Evolutionary conservation across 2,113 vertebrate species (phyloP).

Genomic region (Nestor notabilis): DNA sequence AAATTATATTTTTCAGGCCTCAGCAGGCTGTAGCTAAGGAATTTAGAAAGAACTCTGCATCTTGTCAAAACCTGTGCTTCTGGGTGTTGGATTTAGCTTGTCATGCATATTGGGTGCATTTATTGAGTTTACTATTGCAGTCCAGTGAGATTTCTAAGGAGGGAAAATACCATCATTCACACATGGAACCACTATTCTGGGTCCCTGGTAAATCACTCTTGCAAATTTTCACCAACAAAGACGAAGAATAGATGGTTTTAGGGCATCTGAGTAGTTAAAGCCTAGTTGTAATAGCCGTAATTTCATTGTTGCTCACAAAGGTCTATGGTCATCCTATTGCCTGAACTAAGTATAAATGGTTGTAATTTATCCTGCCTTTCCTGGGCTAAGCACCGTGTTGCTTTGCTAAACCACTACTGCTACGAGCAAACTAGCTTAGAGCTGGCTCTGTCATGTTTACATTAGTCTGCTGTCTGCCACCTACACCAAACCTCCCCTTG

Average conservation of each 20-base stretch:
- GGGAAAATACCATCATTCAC: neutral
- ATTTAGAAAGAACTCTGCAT: neutral
- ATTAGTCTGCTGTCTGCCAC: slow-evolving; percentile 41
- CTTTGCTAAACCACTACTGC: neutral
- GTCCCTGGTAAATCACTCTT: neutral
- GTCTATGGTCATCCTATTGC: neutral
- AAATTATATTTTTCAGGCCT: neutral
- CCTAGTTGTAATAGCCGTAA: neutral
- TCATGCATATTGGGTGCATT: neutral
- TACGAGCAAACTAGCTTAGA: neutral
- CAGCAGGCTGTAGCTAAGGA: neutral
- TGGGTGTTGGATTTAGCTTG: neutral
- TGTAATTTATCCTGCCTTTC: neutral
- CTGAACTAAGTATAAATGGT: neutral
- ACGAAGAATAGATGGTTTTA: neutral
- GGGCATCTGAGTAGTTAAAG: neutral
- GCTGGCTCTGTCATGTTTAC: slow-evolving; percentile 1
- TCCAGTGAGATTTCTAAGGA: neutral
- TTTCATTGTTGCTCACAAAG: neutral
- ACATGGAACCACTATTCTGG: neutral
- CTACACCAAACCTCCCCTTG: neutral
- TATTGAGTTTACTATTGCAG: neutral
- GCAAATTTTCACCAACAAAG: neutral
- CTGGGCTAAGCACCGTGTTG: neutral
- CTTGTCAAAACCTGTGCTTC: neutral